Conservation (phyloP, 2,113 vertebrate genomes). For the Hepsetus odoe region DNA sequence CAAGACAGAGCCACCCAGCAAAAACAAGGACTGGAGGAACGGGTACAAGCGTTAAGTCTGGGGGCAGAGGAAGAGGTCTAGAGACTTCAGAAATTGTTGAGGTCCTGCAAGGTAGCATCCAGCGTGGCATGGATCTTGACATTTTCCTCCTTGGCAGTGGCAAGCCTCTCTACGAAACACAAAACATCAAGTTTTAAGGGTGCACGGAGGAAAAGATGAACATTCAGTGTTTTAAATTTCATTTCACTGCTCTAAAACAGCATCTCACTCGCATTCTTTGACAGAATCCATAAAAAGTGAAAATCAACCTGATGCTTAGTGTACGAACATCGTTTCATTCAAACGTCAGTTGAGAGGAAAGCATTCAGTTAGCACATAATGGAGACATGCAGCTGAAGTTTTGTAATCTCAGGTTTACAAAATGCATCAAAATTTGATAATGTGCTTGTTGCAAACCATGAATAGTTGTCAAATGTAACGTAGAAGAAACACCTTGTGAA, state of each 20-base stretch:
- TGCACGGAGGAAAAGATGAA: not conserved
- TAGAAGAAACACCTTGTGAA: not conserved
- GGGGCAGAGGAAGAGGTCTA: constrained; percentile 17
- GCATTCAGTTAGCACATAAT: too few species aligned
- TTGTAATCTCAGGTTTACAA: too few species aligned
- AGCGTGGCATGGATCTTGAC: constrained; percentile 86
- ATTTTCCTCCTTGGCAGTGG: constrained; percentile 87
- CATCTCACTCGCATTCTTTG: too few species aligned
- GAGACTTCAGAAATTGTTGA: constrained; percentile 83
- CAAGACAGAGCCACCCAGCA: constrained; percentile 31
- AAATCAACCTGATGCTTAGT: too few species aligned
- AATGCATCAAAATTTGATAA: not conserved
- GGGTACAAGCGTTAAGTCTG: not conserved
- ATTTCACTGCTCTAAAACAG: too few species aligned
- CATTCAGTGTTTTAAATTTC: too few species aligned
- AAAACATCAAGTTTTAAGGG: constrained; percentile 36
- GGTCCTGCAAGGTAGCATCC: constrained; percentile 91
- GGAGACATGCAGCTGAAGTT: too few species aligned
- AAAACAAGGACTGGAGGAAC: constrained; percentile 20
- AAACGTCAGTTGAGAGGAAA: too few species aligned
- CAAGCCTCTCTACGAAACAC: constrained; percentile 81
- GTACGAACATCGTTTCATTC: too few species aligned
- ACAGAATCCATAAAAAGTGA: too few species aligned
- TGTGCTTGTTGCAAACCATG: too few species aligned
- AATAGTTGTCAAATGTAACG: too few species aligned